These are phyloP conservation scores for Noctilio leporinus DNA, from an alignment of 2,113 vertebrate genomes.

Conservation along the genomic window DNA sequence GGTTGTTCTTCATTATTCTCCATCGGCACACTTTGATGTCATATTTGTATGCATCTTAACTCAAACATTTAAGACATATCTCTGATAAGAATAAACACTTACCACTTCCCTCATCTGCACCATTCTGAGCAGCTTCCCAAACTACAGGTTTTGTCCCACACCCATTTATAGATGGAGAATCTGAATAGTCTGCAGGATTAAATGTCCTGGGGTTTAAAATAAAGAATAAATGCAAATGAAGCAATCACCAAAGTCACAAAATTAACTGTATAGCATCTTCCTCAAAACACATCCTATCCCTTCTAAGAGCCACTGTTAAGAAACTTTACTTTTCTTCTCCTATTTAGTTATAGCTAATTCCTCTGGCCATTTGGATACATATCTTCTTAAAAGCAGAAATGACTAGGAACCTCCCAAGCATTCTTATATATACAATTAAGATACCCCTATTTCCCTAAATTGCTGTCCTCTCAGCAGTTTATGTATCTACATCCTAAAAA, in stretches of 20 bases:
- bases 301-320: background rate
- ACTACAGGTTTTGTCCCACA: constrained; percentile 83
- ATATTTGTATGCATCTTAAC: background rate
- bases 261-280: background rate
- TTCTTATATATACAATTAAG: background rate
- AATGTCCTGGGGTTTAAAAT: constrained; percentile 85
- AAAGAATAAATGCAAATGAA: constrained; percentile 57
- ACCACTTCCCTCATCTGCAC: constrained; percentile 87
- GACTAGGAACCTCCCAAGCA: background rate
- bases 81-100: constrained; percentile 53
- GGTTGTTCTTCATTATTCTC: background rate
- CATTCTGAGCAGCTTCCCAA: constrained; percentile 86
- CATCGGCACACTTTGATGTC: background rate
- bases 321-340: background rate
- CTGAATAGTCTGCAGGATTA: constrained; percentile 92
- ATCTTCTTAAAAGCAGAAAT: background rate
- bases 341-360: background rate
- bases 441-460: background rate
- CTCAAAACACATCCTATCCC: background rate
- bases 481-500: background rate
- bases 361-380: background rate
- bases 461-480: background rate
- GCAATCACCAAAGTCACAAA: constrained; percentile 52
- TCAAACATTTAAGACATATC: background rate
- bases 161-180: constrained; percentile 80